Evolutionary conservation across 2,113 vertebrate genomes (phyloP).

Genomic region (Spea multiplicata): DNA sequence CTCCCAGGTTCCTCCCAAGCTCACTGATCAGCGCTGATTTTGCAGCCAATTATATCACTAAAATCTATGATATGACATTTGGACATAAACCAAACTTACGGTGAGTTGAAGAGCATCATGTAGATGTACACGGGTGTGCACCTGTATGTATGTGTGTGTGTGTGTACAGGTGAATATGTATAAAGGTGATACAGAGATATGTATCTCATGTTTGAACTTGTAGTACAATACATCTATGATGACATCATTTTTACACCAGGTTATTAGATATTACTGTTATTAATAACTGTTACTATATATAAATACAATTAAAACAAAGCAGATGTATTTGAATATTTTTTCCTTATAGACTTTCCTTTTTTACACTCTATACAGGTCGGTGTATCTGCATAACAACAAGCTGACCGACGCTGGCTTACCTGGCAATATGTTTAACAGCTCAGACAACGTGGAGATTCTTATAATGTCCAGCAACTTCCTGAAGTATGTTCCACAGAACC

Average conservation of each 20-base stretch:
- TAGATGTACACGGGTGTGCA: not conserved
- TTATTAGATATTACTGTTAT: no score
- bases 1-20: slow-evolving; percentile 84
- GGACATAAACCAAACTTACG: slow-evolving; percentile 90
- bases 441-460: slow-evolving; percentile 85
- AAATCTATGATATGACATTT: slow-evolving; percentile 91
- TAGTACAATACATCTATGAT: no score
- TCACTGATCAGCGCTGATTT: slow-evolving; percentile 93
- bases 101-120: slow-evolving; percentile 60
- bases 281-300: no score
- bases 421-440: slow-evolving; percentile 87
- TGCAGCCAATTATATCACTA: slow-evolving; percentile 91
- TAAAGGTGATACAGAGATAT: not conserved
- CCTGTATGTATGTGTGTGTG: not conserved
- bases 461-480: slow-evolving; percentile 98
- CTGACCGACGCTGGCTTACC: slow-evolving; percentile 87
- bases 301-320: no score
- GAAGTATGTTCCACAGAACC: slow-evolving; percentile 82
- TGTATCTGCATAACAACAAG: slow-evolving; percentile 98
- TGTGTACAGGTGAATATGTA: not conserved
- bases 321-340: no score
- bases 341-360: no score
- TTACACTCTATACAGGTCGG: slow-evolving; percentile 71
- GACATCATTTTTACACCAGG: no score
- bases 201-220: no score